A percentile compares a stretch with the other conserved stretches of the same genome.
phyloP scores from a whole-genome alignment of 2,797 vertebrate genomes.

The Anguilla pacifica region DNA sequence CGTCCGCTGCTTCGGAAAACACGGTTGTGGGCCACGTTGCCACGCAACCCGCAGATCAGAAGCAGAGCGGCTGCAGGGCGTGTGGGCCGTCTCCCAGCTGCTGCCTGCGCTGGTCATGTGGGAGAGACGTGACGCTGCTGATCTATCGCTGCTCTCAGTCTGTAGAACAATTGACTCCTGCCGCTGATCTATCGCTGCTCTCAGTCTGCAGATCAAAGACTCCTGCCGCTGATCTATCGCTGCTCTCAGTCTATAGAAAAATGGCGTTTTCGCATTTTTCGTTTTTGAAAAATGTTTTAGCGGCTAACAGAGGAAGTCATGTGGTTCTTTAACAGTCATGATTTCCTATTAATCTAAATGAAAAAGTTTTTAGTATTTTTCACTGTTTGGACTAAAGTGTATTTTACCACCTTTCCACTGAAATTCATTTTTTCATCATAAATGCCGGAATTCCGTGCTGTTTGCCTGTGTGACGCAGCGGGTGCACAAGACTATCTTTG shows the following conservation, averaged over 20 bases:
- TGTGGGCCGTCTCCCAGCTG: slow-evolving; percentile 35
- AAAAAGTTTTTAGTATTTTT: no score
- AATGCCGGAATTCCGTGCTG: not conserved
- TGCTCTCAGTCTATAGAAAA: not conserved
- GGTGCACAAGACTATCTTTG: not conserved
- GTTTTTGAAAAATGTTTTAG: no score
- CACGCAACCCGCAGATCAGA: slow-evolving; percentile 2
- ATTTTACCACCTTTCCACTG: no score
- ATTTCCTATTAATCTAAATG: no score
- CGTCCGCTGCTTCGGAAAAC: slow-evolving; percentile 23
- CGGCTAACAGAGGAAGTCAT: no score
- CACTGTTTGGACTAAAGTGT: no score
- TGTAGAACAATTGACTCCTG: no score
- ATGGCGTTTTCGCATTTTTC: no score
- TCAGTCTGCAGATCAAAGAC: not conserved
- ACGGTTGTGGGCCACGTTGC: slow-evolving; percentile 25
- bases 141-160: no score
- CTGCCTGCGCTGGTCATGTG: slow-evolving; percentile 47
- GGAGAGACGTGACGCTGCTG: not conserved
- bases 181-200: not conserved
- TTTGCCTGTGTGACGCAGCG: slow-evolving; percentile 22
- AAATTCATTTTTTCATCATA: no score
- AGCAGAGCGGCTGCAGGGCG: not conserved
- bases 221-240: not conserved
- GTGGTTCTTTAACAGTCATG: no score